Evolutionary conservation across 2,888 invertebrate genomes (phyloP), one percentile per base, ranked within the genome.

Genomic region (Athetis lepigone): DNA sequence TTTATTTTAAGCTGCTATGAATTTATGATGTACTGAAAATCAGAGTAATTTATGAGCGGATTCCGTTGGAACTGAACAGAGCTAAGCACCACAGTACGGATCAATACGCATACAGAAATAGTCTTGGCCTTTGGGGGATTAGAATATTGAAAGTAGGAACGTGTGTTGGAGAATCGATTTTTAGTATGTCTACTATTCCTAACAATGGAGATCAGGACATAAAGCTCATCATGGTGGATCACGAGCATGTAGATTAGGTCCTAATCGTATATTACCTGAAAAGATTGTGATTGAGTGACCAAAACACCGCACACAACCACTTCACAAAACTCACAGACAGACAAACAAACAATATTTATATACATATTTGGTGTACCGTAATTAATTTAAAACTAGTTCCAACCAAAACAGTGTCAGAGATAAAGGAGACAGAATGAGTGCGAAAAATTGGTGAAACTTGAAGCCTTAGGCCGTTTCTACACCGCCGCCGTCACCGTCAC

Each of bases 1-100:
- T 52, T 36, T 50, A n/a, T 55, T 55, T 52, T 39, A 49, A 39
- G 39, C 23, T 29, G 40, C 13, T 57, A 29, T 46, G n/a, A n/a
- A n/a, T n/a, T n/a, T n/a, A n/a, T n/a, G 58, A 45, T 59, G 13
- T 73, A 73, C 56, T 67, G 55, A 70, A 75, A 58, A 54, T 57
- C 23, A 39, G 40, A 51, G 25, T 52, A 42, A 47, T 47, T 8
- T 56, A 43, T 21, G 37, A 27, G 13, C 46, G 33, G 43, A 75
- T 61, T 55, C 57, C 27, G 27, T 33, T 42, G 33, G 27, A 58
- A 54, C 62, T 57, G 36, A 57, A 75, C 56, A 45, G 29, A 42
- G 33, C 29, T 43, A n/a, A 29, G 25, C 50, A 33, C 37, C 11
- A 11, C 16, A 16, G 7, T 25, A 39, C 9, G 25, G 37, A 59